Evolutionary conservation across 2,797 vertebrate species (phyloP), one percentile per base, ranked within the genome.

Genomic region (Fratercula arctica): DNA sequence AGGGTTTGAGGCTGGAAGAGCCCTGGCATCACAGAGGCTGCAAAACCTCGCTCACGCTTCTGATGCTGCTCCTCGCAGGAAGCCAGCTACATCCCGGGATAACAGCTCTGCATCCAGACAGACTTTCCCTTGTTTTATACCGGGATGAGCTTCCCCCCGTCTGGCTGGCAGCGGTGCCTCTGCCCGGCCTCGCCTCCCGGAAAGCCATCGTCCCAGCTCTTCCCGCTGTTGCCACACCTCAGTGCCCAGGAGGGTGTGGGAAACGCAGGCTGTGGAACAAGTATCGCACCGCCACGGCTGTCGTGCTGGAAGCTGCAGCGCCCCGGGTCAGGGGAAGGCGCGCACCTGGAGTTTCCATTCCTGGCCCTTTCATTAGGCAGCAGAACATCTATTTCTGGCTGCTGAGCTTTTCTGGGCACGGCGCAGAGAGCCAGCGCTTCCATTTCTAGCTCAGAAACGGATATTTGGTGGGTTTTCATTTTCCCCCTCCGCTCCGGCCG

Each of bases 171-270:
- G 66, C 74, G 23, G 33, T 13, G 86, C n/a, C 37, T n/a, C 72
- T 31, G 41, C 87, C 76, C 26, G 75, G 17, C 37, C 76, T 67
- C 23, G 0, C 2, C 17, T 19, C 41, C 50, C 43, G 26, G 39
- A 64, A 68, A 11, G 39, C 15, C 23, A 8, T 3, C 0, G 0
- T 39, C 56, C 48, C 9, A 1, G 3, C 10, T 57, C 39, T 24
- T 41, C 18, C 17, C 1, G 0, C 51, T 35, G 70, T 16, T 16
- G 12, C 68, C 46, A 10, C 54, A 7, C 50, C 70, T 9, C 5
- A 2, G n/a, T 59, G 31, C 37, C 28, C 1, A 3, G 86, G 79
- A 70, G 48, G 43, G 57, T 0, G 9, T 15, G 16, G 83, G 61
- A 25, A 21, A 9, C 2, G 9, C 2, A 16, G 0, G 23, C 86